Evolutionary conservation across 2,113 vertebrate genomes (phyloP).

Genomic region (Pseudorasbora parva): DNA sequence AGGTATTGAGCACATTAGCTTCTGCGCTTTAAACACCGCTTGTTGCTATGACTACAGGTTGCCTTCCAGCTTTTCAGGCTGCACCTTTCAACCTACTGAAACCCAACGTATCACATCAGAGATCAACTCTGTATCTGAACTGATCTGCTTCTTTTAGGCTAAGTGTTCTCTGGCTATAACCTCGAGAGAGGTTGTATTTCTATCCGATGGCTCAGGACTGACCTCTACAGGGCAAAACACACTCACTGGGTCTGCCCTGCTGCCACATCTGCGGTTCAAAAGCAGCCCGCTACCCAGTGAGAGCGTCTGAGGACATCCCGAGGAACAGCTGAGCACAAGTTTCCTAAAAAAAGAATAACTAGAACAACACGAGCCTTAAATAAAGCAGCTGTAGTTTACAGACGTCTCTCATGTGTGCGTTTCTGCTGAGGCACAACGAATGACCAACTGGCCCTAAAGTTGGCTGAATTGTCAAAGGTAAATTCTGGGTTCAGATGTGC

Average conservation of each 20-base stretch:
- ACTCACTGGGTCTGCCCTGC: neutral
- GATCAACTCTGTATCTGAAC: conserved; percentile 1
- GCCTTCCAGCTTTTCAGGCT: conserved; percentile 55
- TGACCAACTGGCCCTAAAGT: conserved; percentile 7
- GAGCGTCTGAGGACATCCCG: neutral
- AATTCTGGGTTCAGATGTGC: neutral
- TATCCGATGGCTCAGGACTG: neutral
- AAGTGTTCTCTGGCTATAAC: neutral
- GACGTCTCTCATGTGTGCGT: neutral
- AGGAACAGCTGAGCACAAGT: conserved; percentile 27
- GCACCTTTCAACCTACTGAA: conserved; percentile 15
- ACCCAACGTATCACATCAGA: neutral
- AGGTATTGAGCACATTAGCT: conserved; percentile 38
- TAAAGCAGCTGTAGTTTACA: conserved; percentile 16
- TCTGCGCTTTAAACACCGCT: conserved; percentile 55
- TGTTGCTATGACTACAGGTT: conserved; percentile 74
- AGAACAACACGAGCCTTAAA: conserved; percentile 4
- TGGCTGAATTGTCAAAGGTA: neutral
- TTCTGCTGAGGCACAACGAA: neutral
- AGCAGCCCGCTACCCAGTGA: neutral
- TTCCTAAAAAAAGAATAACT: conserved; percentile 17
- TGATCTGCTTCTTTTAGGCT: neutral
- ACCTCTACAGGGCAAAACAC: neutral
- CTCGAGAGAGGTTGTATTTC: neutral
- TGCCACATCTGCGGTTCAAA: neutral